Base-by-base conservation (phyloP, 35 echinoderm and acorn worm species). In the Stichopus chloronotus region DNA sequence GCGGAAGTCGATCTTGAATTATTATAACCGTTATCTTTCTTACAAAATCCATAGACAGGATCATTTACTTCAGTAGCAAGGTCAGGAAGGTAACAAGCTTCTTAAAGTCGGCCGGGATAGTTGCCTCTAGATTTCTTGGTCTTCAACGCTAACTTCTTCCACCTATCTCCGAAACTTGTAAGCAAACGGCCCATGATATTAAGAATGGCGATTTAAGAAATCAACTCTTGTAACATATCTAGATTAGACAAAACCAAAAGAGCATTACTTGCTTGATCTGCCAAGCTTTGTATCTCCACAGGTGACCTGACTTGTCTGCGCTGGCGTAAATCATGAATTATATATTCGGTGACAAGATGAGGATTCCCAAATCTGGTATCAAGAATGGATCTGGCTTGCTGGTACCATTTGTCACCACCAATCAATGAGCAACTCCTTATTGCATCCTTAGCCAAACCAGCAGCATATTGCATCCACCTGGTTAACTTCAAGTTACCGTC, bases 391-490 rank as follows among this genome's bases (percentile, higher is more conserved):
- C 59, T 55, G 52, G 88, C 88, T 72, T 72, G 88, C 52, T 54
- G 61, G 53, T 90, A 90, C 7, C 88, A 59, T 53, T 63, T 90
- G 25, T 90, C 88, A 90, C 88, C 88, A 52, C 88, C 88, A 72
- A 74, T 90, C 53, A 90, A 71, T 56, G 52, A 63, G 63, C 90
- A 92, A 13, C 90, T 76, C 9, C 90, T 79, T 30, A 92, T 81
- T 10, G 90, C 90, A 22, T 92, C 90, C 81, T 92, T 91, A 78
- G 88, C 63, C 53, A 59, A 59, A 74, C 88, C 88, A 76, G 61
- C 88, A 53, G 88, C 76, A 78, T 91, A 91, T 59, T 91, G 88
- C 88, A 91, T 91, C 55, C 72, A 78, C 72, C 88, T 72, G 53
- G 88, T 56, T 78, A 91, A 52, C 19, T 78, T 91, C 63, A 91